These are phyloP conservation scores for Elephas maximus DNA, from an alignment of 2,113 vertebrate genomes.

Conservation along the genomic window DNA sequence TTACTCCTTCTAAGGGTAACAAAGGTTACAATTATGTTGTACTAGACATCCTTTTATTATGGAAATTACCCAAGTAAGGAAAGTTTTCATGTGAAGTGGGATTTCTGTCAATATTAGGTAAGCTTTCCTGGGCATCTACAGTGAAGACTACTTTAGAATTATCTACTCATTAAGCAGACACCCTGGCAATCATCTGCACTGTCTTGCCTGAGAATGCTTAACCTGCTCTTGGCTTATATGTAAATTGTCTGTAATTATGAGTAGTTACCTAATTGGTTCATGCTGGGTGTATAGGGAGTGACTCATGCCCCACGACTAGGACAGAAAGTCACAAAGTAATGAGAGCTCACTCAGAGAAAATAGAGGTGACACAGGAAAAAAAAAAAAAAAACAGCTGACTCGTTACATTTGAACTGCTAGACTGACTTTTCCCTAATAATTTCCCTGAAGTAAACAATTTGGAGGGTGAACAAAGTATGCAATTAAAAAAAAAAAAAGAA, in stretches of 20 bases:
- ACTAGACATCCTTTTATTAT: neutral
- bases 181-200: neutral
- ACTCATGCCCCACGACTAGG: neutral
- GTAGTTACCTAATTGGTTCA: neutral
- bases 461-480: neutral
- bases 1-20: neutral
- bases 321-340: neutral
- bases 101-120: neutral
- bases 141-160: neutral
- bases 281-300: neutral
- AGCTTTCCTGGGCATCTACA: neutral
- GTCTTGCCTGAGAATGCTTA: neutral
- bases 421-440: neutral
- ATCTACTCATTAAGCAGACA: neutral
- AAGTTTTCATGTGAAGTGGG: neutral
- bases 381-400: neutral
- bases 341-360: neutral
- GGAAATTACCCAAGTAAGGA: neutral
- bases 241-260: neutral
- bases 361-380: neutral
- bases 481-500: neutral
- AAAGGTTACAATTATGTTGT: neutral
- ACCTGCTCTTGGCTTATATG: neutral
- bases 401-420: neutral
- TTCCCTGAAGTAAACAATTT: neutral